Percentiles rank a stretch among this genome's conserved stretches.
phyloP scores from a whole-genome alignment of 2,797 vertebrate species.

The Pipistrellus kuhlii region DNA sequence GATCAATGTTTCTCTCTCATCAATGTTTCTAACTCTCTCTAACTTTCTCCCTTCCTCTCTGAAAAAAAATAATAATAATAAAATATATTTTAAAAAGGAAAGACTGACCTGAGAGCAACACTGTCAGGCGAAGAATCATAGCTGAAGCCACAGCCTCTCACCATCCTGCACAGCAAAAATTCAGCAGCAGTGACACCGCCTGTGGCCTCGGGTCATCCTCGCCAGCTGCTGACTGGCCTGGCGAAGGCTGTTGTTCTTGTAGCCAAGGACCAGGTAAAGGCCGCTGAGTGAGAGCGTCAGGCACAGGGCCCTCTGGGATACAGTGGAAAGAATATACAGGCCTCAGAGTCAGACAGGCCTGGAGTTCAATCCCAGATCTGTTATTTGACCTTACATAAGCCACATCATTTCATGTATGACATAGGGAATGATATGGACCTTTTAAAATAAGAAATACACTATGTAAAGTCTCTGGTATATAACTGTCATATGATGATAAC shows the following conservation, averaged over 20 bases:
- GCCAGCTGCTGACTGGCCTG: background rate
- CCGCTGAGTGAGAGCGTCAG: background rate
- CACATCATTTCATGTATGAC: background rate
- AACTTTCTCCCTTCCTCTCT: no score
- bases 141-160: background rate
- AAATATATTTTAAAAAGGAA: background rate
- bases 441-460: constrained; percentile 29
- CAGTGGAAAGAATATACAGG: background rate
- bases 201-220: background rate
- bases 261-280: background rate
- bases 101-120: background rate
- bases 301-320: background rate
- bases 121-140: background rate
- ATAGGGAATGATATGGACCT: background rate
- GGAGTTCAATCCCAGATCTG: background rate
- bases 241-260: background rate
- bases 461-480: background rate
- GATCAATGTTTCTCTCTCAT: no score
- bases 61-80: no score
- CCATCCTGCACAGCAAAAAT: background rate
- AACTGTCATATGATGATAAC: background rate
- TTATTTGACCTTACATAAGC: background rate
- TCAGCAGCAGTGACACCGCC: background rate
- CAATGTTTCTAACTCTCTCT: no score
- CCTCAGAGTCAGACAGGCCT: background rate